Base-by-base conservation (phyloP, 2,888 invertebrate genomes). In the Embidobia sp. region DNA sequence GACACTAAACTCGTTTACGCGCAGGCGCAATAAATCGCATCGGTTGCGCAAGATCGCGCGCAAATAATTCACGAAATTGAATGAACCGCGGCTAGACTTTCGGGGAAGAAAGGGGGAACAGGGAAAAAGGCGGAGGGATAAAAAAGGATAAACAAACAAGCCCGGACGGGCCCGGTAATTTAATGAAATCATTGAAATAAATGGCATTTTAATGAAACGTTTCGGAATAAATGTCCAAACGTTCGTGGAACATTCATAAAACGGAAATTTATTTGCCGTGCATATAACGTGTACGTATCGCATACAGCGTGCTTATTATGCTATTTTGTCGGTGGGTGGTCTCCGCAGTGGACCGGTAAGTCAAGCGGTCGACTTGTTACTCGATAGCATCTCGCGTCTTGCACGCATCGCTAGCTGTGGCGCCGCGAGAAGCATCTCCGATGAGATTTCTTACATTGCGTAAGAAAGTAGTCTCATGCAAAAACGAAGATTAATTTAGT, bases 271-370 rank as follows among this genome's bases (percentile, higher is more conserved):
- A 77, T 70, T 70, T 70, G 64, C 49, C 51, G 70, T 49, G 64
- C 53, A 55, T 59, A 59, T 69, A 70, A 76, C 64, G 64, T 59
- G 64, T 64, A 76, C 59, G 69, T 66, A 76, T 76, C 59, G 63
- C 70, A 67, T 77, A 73, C 75, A 69, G 75, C 75, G 63, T 73
- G 77, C 73, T 77, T 73, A 77, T 85, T 86, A 86, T 87, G 86
- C 85, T 86, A 86, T 86, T 87, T 87, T 83, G 85, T 83, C 82
- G 83, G 85, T 86, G 87, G 87, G 87, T 87, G 87, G 87, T 87
- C 74, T 74, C 86, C 80, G 69, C 80, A 79, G 82, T 76, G 79
- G 72, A 76, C 75, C 78, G 77, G 72, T 77, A 82, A 84, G 83
- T 85, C 84, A 83, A 81, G 82, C 77, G 81, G 82, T 79, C 80